phyloP scores from a whole-genome alignment of 1,140 invertebrate species.

The Euura lappo region DNA sequence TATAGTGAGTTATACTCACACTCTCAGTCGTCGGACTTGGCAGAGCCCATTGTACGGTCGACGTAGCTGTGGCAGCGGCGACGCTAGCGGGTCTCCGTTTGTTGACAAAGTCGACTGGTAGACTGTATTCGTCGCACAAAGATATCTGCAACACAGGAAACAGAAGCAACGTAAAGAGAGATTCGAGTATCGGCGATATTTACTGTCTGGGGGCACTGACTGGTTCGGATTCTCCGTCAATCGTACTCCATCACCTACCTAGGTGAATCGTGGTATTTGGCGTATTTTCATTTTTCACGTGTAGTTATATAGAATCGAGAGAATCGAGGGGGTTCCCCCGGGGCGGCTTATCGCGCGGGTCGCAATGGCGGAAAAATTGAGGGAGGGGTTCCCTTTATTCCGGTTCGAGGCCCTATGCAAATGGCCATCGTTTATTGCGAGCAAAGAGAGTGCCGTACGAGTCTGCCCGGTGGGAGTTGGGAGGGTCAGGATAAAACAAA shows the following conservation, averaged over 20 bases:
- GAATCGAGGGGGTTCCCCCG: conserved; percentile 49
- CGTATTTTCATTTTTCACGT: conserved; percentile 21
- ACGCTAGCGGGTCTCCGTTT: conserved; percentile 69
- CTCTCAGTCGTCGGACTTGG: conserved; percentile 69
- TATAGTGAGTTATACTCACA: conserved; percentile 54
- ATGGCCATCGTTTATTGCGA: conserved; percentile 55
- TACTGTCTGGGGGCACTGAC: conserved; percentile 44
- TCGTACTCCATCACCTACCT: not conserved
- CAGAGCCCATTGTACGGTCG: conserved; percentile 60
- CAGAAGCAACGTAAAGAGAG: conserved; percentile 8
- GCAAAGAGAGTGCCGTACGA: conserved; percentile 51
- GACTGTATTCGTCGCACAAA: conserved; percentile 80
- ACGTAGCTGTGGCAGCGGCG: conserved; percentile 59
- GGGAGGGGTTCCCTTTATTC: conserved; percentile 31
- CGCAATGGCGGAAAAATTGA: not conserved
- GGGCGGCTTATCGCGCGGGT: conserved; percentile 49
- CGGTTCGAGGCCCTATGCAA: conserved; percentile 50
- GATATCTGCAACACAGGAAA: conserved; percentile 69
- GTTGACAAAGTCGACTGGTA: conserved; percentile 78
- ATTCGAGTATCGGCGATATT: conserved; percentile 52
- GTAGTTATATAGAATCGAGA: conserved; percentile 50
- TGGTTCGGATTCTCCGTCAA: conserved; percentile 38
- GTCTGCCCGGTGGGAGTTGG: conserved; percentile 38
- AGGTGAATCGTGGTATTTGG: not conserved
- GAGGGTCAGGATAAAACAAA: conserved; percentile 40